Percentiles rank a stretch among this genome's conserved stretches.
Conservation (phyloP, 2,797 vertebrate species). For the Steatocranus sp. region DNA sequence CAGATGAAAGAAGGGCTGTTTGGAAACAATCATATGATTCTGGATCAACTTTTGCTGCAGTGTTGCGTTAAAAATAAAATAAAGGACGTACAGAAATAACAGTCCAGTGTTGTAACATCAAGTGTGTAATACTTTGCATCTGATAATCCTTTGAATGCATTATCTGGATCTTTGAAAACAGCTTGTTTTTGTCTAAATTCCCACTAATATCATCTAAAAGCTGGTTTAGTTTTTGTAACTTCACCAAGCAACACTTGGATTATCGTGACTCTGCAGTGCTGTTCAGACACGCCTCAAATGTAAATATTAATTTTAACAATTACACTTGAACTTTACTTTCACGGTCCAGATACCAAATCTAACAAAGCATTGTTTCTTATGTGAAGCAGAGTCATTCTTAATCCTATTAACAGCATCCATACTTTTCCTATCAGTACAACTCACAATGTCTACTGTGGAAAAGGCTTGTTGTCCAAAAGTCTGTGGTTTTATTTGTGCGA, state of each 20-base stretch:
- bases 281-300: background rate
- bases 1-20: background rate
- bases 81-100: background rate
- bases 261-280: background rate
- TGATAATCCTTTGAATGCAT: background rate
- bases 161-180: background rate
- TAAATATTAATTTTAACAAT: background rate
- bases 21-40: background rate
- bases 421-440: background rate
- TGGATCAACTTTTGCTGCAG: background rate
- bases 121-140: background rate
- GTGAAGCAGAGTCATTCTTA: background rate
- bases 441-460: background rate
- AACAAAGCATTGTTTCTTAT: background rate
- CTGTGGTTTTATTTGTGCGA: background rate
- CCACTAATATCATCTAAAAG: background rate
- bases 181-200: background rate
- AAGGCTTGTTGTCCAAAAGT: background rate
- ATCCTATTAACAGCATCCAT: background rate
- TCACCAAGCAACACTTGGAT: background rate
- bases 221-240: background rate
- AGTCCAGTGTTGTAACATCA: background rate
- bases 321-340: background rate
- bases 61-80: background rate
- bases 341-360: background rate